Evolutionary conservation across 2,797 vertebrate species (phyloP).

Genomic region (Schizopygopsis pylzovi): DNA sequence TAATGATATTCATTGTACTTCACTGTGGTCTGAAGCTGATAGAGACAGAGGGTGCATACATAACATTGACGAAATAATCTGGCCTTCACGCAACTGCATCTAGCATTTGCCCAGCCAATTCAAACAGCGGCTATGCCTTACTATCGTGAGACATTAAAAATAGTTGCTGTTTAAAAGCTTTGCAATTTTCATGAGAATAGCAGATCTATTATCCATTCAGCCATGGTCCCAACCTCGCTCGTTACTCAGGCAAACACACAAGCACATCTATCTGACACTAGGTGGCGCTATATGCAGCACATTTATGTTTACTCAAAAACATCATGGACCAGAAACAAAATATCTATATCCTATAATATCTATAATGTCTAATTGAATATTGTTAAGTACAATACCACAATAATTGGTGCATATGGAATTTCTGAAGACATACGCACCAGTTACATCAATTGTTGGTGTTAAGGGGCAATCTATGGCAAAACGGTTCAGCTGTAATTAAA

Average conservation of each 20-base stretch:
- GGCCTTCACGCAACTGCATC: not conserved
- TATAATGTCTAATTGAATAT: no score
- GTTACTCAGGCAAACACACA: not conserved
- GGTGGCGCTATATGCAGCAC: not conserved
- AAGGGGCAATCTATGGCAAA: not conserved
- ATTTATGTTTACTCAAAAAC: not conserved
- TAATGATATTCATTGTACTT: slow-evolving; percentile 54
- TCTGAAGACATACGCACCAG: no score
- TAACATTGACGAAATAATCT: not conserved
- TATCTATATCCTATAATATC: no score
- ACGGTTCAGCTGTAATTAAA: not conserved
- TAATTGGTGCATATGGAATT: no score
- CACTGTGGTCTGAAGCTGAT: slow-evolving; percentile 38
- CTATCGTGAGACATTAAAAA: not conserved
- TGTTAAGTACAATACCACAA: no score
- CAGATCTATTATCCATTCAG: not conserved
- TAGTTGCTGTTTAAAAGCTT: not conserved
- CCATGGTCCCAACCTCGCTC: not conserved
- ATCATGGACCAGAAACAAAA: no score
- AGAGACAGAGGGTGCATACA: slow-evolving; percentile 7
- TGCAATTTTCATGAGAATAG: not conserved
- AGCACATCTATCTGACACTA: not conserved
- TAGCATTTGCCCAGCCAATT: not conserved
- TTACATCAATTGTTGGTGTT: not conserved
- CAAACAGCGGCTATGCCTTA: not conserved